Conservation (phyloP, 1,140 invertebrate species). For the Sweltsa coloradensis region DNA sequence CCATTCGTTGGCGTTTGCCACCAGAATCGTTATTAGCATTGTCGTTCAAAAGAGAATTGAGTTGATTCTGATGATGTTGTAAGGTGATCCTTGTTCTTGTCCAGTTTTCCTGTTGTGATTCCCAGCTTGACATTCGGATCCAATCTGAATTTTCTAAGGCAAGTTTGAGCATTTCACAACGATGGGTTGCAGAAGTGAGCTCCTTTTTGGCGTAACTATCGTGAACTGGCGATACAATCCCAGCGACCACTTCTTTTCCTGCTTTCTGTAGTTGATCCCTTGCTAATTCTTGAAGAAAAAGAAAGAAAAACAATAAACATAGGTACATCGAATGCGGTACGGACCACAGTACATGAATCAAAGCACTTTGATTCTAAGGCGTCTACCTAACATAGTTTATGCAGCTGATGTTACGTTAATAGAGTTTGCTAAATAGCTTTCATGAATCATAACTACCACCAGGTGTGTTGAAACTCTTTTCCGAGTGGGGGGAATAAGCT, state of each 20-base stretch:
- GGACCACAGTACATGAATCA: too few relatives aligned
- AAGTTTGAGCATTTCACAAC: conserved; percentile 69
- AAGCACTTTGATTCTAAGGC: too few relatives aligned
- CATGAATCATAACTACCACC: too few relatives aligned
- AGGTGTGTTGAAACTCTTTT: too few relatives aligned
- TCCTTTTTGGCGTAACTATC: conserved; percentile 86
- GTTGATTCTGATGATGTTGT: conserved; percentile 66
- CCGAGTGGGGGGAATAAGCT: too few relatives aligned
- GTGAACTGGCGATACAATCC: conserved; percentile 87
- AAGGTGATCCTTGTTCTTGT: conserved; percentile 62
- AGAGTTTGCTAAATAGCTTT: too few relatives aligned
- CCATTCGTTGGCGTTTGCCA: conserved; percentile 28
- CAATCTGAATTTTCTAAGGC: conserved; percentile 65
- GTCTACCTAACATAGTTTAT: too few relatives aligned
- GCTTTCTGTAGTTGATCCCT: conserved; percentile 71
- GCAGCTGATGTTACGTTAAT: too few relatives aligned
- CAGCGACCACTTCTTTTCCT: conserved; percentile 68
- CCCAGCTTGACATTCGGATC: conserved; percentile 81
- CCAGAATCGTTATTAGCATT: conserved; percentile 32
- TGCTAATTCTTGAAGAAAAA: conserved; percentile 66
- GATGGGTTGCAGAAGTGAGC: conserved; percentile 57
- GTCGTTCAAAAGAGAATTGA: conserved; percentile 47
- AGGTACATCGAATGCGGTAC: too few relatives aligned
- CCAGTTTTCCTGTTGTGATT: conserved; percentile 67
- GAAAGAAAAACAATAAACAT: too few relatives aligned